Conservation (phyloP, 2,888 invertebrate species). For the Tetanocera ferruginea region DNA sequence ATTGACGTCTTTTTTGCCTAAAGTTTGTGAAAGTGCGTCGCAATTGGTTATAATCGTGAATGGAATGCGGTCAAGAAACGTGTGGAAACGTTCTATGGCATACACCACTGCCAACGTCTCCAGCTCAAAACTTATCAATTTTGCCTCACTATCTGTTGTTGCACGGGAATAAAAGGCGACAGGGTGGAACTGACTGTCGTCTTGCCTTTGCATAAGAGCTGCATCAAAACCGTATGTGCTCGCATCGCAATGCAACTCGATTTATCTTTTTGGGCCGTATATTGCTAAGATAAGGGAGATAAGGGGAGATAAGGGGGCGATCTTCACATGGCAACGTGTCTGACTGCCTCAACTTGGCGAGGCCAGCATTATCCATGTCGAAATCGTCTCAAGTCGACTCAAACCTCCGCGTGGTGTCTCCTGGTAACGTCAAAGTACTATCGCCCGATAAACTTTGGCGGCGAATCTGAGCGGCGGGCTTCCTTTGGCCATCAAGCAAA, state of each 20-base stretch:
- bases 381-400: too few species aligned
- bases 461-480: too few species aligned
- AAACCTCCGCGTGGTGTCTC: too few species aligned
- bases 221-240: conserved; percentile 37
- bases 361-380: too few species aligned
- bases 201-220: conserved; percentile 26
- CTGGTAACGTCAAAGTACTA: too few species aligned
- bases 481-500: too few species aligned
- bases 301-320: too few species aligned
- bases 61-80: conserved; percentile 17
- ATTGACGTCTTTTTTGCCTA: conserved; percentile 17
- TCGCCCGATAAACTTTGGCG: too few species aligned
- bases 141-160: background rate
- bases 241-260: conserved; percentile 41
- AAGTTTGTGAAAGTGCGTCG: conserved; percentile 29
- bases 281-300: conserved; percentile 15
- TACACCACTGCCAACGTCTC: background rate
- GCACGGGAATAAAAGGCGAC: conserved; percentile 14
- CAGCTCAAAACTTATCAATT: background rate
- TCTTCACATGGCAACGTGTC: too few species aligned
- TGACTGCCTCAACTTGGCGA: too few species aligned
- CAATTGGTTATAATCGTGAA: conserved; percentile 17
- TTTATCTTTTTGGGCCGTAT: conserved; percentile 4
- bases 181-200: conserved; percentile 10
- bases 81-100: background rate